Evolutionary conservation across 2,113 vertebrate genomes (phyloP).

Genomic region (Leucopsar rothschildi): DNA sequence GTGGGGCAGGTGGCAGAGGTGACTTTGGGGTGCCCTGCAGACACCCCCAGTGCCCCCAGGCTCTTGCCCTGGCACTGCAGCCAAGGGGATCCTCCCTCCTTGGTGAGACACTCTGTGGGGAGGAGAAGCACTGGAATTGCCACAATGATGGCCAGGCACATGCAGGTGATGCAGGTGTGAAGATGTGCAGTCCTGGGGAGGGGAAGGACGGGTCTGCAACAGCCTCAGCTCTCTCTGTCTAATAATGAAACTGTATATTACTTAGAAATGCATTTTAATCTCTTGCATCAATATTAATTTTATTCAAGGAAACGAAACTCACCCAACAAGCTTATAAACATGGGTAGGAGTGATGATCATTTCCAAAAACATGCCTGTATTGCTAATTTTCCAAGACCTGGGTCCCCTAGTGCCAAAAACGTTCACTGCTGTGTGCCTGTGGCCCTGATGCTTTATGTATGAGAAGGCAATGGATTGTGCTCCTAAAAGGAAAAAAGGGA

Average conservation of each 20-base stretch:
- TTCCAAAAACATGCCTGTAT: not conserved
- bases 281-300: not conserved
- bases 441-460: not conserved
- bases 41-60: not conserved
- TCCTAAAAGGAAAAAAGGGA: conserved; percentile 1
- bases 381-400: not conserved
- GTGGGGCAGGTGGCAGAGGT: not conserved
- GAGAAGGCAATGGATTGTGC: not conserved
- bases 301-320: not conserved
- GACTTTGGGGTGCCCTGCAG: not conserved
- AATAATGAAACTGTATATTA: not conserved
- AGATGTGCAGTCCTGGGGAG: not conserved
- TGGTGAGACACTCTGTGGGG: not conserved
- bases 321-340: not conserved
- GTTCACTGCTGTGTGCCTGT: not conserved
- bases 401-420: not conserved
- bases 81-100: not conserved
- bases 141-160: not conserved
- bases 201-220: not conserved
- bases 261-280: not conserved
- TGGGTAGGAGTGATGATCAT: accelerated
- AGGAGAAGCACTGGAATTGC: not conserved
- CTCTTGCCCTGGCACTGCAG: not conserved
- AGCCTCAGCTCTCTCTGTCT: not conserved
- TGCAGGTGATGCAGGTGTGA: not conserved